Evolutionary conservation across 2,113 vertebrate species (phyloP), one percentile per base, ranked within the genome.

Genomic region (Neopipo cinnamomea): DNA sequence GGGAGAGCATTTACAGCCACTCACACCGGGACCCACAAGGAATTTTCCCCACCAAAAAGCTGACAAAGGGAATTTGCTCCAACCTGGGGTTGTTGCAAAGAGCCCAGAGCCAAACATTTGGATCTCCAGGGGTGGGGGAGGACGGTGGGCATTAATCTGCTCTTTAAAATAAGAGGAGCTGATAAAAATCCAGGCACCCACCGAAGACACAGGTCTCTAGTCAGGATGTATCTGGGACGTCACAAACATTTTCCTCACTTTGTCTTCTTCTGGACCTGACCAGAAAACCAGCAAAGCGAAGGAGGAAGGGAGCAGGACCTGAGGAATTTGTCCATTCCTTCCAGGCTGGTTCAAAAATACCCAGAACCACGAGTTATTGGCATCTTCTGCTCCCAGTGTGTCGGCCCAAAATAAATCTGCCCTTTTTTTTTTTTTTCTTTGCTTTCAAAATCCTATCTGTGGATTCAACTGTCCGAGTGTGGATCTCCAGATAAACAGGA

Each of bases 401-500:
- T 72, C 58, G 47, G 85, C 95, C 82, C 42, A 31, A 65, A 95
- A 90, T 59, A 95, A 86, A 84, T 17, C 41, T 30, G 15, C 68
- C 42, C 17, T 25, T 61, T 27, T 41, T 31, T 14, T 62, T 46
- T 16, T 42, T 31, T 24, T 35, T 25, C 41, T 71, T 46, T 8
- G 16, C 42, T 67, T 55, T 70, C 16, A 59, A 62, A 92, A 52
- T 82, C 83, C 80, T 22, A 78, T 8, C 30, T 5, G 5, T 11
- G 71, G 86, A 41, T 63, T 9, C n/a, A 30, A 53, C 66, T 25
- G 0, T 53, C 78, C n/a, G 4, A 17, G 30, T 25, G 87, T 11
- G 73, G 92, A 37, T 83, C 68, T 4, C 33, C 31, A 35, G 84
- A 88, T 66, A 56, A 93, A 93, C 90, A 96, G 96, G 88, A 91